Evolutionary conservation across 1,140 invertebrate species (phyloP).

Genomic region (Sycobia sp.): DNA sequence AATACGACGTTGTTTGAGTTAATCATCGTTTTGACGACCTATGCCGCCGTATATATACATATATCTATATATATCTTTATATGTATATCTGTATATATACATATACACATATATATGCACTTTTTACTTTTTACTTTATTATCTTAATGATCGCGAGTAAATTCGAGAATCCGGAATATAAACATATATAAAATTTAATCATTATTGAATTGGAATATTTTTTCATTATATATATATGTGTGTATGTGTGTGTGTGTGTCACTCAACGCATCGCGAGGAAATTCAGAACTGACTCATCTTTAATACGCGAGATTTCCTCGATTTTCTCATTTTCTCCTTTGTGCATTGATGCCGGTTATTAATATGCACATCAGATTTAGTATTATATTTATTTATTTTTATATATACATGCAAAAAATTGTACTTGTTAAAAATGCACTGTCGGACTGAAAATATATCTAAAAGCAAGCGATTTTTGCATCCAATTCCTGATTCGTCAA

Average conservation of each 20-base stretch:
- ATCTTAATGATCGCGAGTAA: background rate
- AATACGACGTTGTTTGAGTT: constrained; percentile 35
- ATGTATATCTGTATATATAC: too few relatives aligned
- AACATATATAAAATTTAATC: too few relatives aligned
- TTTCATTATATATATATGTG: too few relatives aligned
- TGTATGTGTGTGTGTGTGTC: background rate
- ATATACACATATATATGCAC: too few relatives aligned
- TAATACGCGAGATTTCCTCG: constrained; percentile 5
- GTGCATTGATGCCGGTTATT: constrained; percentile 5
- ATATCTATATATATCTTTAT: too few relatives aligned
- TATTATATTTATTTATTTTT: constrained; percentile 30
- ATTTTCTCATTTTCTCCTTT: background rate
- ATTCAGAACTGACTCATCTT: constrained; percentile 19
- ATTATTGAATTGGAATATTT: too few relatives aligned
- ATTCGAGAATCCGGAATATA: background rate
- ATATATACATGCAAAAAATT: too few relatives aligned
- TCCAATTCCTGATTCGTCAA: too few relatives aligned
- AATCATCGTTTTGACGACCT: background rate
- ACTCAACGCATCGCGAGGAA: background rate
- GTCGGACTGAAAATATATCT: too few relatives aligned
- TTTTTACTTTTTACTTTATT: background rate
- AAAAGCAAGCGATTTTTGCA: too few relatives aligned
- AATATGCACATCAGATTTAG: background rate
- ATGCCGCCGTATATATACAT: too few relatives aligned
- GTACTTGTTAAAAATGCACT: too few relatives aligned